phyloP scores from a whole-genome alignment of 2,113 vertebrate genomes.

The Carassius carassius region DNA sequence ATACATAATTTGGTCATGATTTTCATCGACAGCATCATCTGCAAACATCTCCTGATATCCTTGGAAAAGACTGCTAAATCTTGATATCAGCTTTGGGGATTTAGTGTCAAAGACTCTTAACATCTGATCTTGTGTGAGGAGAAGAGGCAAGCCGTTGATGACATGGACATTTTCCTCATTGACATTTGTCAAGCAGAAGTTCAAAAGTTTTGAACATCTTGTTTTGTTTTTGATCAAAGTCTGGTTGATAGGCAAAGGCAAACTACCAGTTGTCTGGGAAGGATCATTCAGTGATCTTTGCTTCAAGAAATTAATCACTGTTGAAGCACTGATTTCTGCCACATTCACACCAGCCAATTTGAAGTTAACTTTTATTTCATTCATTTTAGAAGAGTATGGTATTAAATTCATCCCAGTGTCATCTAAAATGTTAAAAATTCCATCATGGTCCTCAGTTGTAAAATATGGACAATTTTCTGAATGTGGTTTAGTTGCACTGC shows the following conservation, averaged over 20 bases:
- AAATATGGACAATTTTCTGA: conserved; percentile 62
- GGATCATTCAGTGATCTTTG: conserved; percentile 68
- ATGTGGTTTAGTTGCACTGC: conserved; percentile 58
- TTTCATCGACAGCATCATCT: rapidly evolving
- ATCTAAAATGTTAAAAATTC: conserved; percentile 61
- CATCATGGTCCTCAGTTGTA: rapidly evolving
- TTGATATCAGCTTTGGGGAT: conserved; percentile 58
- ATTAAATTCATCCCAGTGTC: conserved; percentile 78
- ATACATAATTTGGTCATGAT: conserved; percentile 4
- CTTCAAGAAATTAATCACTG: conserved; percentile 72
- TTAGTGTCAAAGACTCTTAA: conserved; percentile 71
- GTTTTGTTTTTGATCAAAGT: conserved; percentile 66
- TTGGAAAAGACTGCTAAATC: conserved; percentile 65
- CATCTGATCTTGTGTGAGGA: conserved; percentile 74
- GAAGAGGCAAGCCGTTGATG: conserved; percentile 75
- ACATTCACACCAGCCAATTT: conserved; percentile 62
- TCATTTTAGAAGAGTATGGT: conserved; percentile 44
- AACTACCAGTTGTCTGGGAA: conserved; percentile 44
- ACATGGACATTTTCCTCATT: background rate
- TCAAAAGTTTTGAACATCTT: conserved; percentile 68
- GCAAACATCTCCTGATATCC: conserved; percentile 67
- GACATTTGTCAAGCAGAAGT: conserved; percentile 58
- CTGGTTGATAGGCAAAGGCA: conserved; percentile 70
- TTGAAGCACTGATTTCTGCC: conserved; percentile 59
- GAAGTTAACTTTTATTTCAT: conserved; percentile 62